Evolutionary conservation across 2,888 invertebrate genomes (phyloP), one percentile per base, ranked within the genome.

Genomic region (Drosophila mulleri): DNA sequence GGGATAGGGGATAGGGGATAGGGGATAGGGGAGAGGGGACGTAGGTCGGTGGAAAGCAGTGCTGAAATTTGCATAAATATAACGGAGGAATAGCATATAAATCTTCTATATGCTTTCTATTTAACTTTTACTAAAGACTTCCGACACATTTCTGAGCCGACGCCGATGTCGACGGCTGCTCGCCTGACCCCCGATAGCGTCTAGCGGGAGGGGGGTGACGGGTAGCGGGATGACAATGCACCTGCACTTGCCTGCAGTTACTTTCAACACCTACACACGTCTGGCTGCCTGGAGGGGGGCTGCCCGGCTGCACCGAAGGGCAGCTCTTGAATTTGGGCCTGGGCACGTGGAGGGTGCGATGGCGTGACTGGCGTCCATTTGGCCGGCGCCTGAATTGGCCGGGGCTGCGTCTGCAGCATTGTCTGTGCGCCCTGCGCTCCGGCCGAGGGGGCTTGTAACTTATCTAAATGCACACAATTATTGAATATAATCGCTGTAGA

Each of bases 391-490:
- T 75, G 67, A 73, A 80, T 76, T 67, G 84, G 81, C 74, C 79
- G 62, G 64, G 45, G 47, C 41, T 58, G 20, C 53, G 57, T 66
- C 65, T 50, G 60, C n/a, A 65, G 66, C 72, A 54, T 74, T 76
- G 77, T 75, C 72, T 72, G 69, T 80, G 75, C 61, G 69, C 45
- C 44, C 53, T 23, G 47, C 18, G 44, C 66, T 57, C 16, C 8
- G 78, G 56, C 83, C 65, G 72, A 26, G 26, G 72, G 57, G 87
- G 87, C 87, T 83, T 83, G 80, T 74, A 87, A 84, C 83, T 89
- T 88, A 88, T 88, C 88, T 89, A 89, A 88, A 88, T 88, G 89
- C 79, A 86, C 88, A 88, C 88, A 89, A 88, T 88, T 88, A 89
- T 88, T 88, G 89, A 88, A 88, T 89, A 88, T 88, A 88, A 88